Percentiles rank a stretch among this genome's conserved stretches.
Evolutionary conservation across 1,140 invertebrate genomes (phyloP).

Genomic region (Eubasilissa regina): DNA sequence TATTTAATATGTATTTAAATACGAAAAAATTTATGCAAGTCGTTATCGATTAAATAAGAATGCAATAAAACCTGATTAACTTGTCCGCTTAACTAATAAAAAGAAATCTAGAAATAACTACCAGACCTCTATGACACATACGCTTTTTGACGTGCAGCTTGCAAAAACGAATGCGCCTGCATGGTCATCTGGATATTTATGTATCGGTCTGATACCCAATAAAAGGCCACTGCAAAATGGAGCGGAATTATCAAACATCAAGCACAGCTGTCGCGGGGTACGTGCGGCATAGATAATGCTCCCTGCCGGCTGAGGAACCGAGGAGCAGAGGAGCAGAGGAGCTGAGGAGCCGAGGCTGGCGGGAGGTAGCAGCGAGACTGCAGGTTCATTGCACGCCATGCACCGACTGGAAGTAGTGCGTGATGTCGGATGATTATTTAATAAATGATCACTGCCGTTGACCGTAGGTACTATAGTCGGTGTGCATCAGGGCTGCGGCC

Average conservation of each 20-base stretch:
- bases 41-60: not conserved
- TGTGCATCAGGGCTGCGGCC: not conserved
- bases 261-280: conserved; percentile 32
- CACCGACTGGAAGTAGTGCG: conserved; percentile 42
- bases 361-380: conserved; percentile 4
- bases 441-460: conserved; percentile 45
- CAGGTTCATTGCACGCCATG: conserved; percentile 50
- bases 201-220: conserved; percentile 31
- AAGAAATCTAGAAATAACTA: conserved; percentile 6
- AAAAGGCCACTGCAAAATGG: conserved; percentile 10
- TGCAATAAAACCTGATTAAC: not conserved
- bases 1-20: too few relatives aligned
- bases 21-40: too few relatives aligned
- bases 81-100: not conserved
- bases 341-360: not conserved
- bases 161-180: conserved; percentile 13
- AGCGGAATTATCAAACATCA: conserved; percentile 15
- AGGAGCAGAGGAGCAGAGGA: not conserved
- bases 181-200: conserved; percentile 10
- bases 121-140: not conserved
- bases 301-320: not conserved
- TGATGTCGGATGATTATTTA: conserved; percentile 47
- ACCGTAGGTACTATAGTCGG: not conserved
- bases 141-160: not conserved
- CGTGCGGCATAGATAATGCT: conserved; percentile 19